phyloP scores from a whole-genome alignment of 2,113 vertebrate species.

The Syrmaticus mikado region DNA sequence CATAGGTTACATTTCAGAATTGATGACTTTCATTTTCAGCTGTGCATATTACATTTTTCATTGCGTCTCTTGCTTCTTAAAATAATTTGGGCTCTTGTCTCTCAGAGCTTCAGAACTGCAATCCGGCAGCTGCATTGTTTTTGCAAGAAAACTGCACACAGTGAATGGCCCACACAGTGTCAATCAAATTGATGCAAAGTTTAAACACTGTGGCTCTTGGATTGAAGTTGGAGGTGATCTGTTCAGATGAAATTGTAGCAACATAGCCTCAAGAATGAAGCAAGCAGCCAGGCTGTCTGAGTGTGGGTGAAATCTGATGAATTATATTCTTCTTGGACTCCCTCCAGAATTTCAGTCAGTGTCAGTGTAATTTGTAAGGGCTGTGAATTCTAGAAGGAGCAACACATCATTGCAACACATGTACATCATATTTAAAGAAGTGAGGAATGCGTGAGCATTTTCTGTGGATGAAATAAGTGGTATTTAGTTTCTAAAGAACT shows the following conservation, averaged over 20 bases:
- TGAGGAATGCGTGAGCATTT: not conserved
- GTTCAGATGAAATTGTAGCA: conserved; percentile 50
- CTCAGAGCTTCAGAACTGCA: not conserved
- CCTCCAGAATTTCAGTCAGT: conserved; percentile 26
- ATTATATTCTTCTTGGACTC: conserved; percentile 55
- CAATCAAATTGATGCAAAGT: not conserved
- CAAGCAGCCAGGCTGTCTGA: conserved; percentile 32
- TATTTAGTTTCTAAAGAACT: conserved; percentile 51
- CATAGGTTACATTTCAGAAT: conserved; percentile 26
- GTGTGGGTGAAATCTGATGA: conserved; percentile 66
- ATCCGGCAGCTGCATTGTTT: not conserved
- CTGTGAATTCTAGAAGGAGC: conserved; percentile 8
- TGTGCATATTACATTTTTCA: conserved; percentile 13
- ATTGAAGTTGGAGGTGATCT: conserved; percentile 24
- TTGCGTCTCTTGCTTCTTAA: conserved; percentile 6
- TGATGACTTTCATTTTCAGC: conserved; percentile 26
- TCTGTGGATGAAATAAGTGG: conserved; percentile 39
- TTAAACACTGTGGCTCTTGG: conserved; percentile 10
- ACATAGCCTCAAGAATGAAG: conserved; percentile 53
- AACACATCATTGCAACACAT: conserved; percentile 12
- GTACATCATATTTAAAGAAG: conserved; percentile 6
- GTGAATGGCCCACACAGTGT: not conserved
- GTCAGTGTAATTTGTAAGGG: conserved; percentile 36
- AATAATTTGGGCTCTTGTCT: conserved; percentile 17
- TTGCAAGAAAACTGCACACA: not conserved